phyloP scores from a whole-genome alignment of 2,113 vertebrate genomes.

The Pristiophorus japonicus region DNA sequence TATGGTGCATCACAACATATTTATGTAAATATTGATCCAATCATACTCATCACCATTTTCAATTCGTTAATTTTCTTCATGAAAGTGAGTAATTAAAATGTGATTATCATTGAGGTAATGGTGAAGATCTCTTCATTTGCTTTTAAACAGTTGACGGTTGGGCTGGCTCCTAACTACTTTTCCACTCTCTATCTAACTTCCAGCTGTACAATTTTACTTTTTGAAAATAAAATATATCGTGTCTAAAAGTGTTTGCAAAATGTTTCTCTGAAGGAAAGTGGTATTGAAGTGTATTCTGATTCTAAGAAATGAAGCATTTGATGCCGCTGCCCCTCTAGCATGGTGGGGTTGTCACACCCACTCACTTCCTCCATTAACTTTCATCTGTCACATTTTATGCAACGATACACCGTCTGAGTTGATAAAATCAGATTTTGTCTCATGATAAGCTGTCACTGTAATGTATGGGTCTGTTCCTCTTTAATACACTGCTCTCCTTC shows the following conservation, averaged over 20 bases:
- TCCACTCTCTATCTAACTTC: background rate
- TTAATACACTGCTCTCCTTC: background rate
- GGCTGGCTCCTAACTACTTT: background rate
- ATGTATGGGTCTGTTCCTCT: background rate
- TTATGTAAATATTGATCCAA: background rate
- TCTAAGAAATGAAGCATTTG: constrained; percentile 22
- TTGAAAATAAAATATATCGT: background rate
- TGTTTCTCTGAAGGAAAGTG: constrained; percentile 13
- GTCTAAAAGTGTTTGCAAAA: background rate
- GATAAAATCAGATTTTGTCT: background rate
- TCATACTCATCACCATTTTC: background rate
- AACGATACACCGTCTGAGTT: background rate
- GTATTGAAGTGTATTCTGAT: background rate
- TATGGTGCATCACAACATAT: background rate
- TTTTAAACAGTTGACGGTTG: background rate
- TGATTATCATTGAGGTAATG: background rate
- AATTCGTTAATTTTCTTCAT: background rate
- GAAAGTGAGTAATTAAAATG: background rate
- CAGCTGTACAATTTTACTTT: background rate
- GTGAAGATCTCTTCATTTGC: background rate
- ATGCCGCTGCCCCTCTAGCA: background rate
- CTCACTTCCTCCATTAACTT: constrained; percentile 25
- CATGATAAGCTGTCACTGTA: background rate
- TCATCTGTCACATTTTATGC: constrained; percentile 2
- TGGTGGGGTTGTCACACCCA: constrained; percentile 1